These are phyloP conservation scores for Lophura nycthemera DNA, from an alignment of 2,113 vertebrate species.

Conservation along the genomic window DNA sequence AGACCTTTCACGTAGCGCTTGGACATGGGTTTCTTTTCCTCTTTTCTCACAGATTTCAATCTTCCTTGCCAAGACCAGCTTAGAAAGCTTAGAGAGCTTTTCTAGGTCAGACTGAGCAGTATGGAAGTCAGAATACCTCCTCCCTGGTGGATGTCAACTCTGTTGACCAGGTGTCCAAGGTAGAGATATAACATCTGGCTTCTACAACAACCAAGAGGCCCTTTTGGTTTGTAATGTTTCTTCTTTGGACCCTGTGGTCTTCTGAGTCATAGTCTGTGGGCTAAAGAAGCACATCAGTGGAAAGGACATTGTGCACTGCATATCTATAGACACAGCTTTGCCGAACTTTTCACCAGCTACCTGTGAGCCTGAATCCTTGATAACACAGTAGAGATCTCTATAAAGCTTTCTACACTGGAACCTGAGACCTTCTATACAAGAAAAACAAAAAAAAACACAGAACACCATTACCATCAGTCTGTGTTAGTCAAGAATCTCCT, in stretches of 20 bases:
- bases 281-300: background rate
- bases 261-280: rapidly evolving
- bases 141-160: rapidly evolving
- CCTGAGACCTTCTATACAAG: background rate
- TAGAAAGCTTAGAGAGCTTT: background rate
- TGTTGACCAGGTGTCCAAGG: background rate
- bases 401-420: background rate
- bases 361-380: background rate
- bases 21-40: background rate
- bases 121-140: background rate
- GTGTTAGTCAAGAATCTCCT: background rate
- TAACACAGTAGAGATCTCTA: background rate
- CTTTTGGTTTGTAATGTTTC: background rate
- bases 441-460: background rate
- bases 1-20: background rate
- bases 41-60: background rate
- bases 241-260: background rate
- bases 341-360: background rate
- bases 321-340: background rate
- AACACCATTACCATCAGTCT: background rate
- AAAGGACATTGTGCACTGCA: background rate
- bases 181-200: background rate
- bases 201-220: background rate
- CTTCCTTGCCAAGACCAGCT: background rate
- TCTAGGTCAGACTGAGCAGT: background rate